phyloP scores from a whole-genome alignment of 2,888 invertebrate species.

The Nemotelus pantherinus region DNA sequence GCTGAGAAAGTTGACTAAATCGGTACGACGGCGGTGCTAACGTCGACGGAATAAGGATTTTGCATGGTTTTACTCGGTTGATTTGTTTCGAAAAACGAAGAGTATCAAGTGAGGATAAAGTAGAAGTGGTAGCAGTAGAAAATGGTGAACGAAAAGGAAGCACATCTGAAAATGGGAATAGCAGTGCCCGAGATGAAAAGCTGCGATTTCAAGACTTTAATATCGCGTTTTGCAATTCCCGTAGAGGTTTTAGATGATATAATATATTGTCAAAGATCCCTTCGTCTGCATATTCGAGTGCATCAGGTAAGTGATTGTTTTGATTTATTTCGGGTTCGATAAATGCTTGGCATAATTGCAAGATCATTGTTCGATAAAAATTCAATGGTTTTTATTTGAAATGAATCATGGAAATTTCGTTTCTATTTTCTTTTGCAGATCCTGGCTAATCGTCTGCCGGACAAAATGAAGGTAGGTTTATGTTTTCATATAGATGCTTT shows the following conservation, averaged over 20 bases:
- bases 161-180: conserved; percentile 25
- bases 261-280: conserved; percentile 62
- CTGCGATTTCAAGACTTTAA: conserved; percentile 40
- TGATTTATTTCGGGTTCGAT: neutral
- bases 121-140: neutral
- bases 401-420: conserved; percentile 27
- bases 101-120: neutral
- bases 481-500: neutral
- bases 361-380: neutral
- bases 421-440: conserved; percentile 33
- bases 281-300: conserved; percentile 61
- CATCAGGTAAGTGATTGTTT: conserved; percentile 57
- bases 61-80: neutral
- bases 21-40: conserved; percentile 26
- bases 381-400: conserved; percentile 1
- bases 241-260: conserved; percentile 61
- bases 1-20: conserved; percentile 11
- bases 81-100: neutral
- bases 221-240: conserved; percentile 53
- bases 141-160: neutral
- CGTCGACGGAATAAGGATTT: conserved; percentile 21
- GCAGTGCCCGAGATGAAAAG: conserved; percentile 14
- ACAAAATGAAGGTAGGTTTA: conserved; percentile 43
- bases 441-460: conserved; percentile 7
- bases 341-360: neutral